Conservation (phyloP, 2,888 invertebrate species). For the Hypselothyrea guttata region DNA sequence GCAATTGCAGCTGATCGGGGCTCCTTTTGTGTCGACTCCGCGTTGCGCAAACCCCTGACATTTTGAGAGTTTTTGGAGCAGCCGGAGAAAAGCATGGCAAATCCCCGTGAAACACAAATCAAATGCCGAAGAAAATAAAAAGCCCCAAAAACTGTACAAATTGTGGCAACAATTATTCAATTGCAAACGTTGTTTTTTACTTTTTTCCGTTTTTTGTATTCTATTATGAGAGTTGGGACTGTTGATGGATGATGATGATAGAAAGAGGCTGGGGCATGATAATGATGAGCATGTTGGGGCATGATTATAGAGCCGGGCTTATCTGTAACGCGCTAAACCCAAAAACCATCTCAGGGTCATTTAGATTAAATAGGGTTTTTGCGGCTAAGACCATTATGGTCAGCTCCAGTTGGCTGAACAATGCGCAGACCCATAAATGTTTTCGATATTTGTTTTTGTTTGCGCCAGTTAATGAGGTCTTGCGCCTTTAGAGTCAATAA, state of each 20-base stretch:
- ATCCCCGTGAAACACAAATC: slow-evolving; percentile 3
- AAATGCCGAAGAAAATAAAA: slow-evolving; percentile 2
- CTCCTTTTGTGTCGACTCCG: slow-evolving; percentile 42
- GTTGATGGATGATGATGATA: slow-evolving; percentile 53
- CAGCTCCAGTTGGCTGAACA: slow-evolving; percentile 5
- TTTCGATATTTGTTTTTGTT: slow-evolving; percentile 30
- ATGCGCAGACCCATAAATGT: slow-evolving; percentile 17
- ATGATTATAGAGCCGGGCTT: slow-evolving; percentile 11
- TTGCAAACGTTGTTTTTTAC: slow-evolving; percentile 45
- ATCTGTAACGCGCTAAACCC: slow-evolving; percentile 19
- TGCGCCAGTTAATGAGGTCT: slow-evolving; percentile 53
- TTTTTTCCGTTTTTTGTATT: slow-evolving; percentile 48
- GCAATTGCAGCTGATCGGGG: slow-evolving; percentile 26
- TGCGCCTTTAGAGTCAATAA: slow-evolving; percentile 43
- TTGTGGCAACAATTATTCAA: slow-evolving; percentile 65
- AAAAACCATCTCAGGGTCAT: slow-evolving; percentile 55
- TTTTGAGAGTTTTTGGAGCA: slow-evolving; percentile 51
- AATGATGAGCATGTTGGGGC: slow-evolving; percentile 21
- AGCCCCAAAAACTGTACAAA: slow-evolving; percentile 31
- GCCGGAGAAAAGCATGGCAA: slow-evolving; percentile 29
- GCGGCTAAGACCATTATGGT: slow-evolving; percentile 65
- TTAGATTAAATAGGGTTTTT: slow-evolving; percentile 64
- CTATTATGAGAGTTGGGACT: slow-evolving; percentile 58
- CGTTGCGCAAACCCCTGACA: slow-evolving; percentile 62
- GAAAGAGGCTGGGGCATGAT: slow-evolving; percentile 15